Conservation (phyloP, 2,113 vertebrate genomes). For the Reinhardtius hippoglossoides region DNA sequence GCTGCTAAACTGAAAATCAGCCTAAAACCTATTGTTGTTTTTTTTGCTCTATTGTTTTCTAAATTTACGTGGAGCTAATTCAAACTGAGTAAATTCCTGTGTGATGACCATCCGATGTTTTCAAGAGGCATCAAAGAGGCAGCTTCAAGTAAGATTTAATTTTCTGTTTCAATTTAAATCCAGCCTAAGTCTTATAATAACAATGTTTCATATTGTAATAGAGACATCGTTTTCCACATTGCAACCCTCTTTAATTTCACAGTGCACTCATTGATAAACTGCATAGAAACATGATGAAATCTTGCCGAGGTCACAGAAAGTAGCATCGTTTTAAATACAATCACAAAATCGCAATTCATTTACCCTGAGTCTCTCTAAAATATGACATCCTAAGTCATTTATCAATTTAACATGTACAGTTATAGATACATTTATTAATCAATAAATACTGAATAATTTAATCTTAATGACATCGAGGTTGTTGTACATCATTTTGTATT, state of each 20-base stretch:
- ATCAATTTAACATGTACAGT: neutral
- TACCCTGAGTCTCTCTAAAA: neutral
- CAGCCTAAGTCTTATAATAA: neutral
- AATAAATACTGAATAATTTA: neutral
- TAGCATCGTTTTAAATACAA: conserved; percentile 17
- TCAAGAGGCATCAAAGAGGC: neutral
- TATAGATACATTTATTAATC: neutral
- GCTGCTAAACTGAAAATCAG: conserved; percentile 16
- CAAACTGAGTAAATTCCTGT: neutral
- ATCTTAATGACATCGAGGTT: neutral
- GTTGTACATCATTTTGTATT: neutral
- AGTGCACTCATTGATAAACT: conserved; percentile 10
- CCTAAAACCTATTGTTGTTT: conserved; percentile 9
- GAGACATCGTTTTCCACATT: conserved; percentile 3
- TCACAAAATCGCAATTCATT: neutral
- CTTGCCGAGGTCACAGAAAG: conserved; percentile 4
- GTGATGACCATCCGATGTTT: neutral
- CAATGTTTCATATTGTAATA: conserved; percentile 5
- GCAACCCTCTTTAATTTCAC: conserved; percentile 2
- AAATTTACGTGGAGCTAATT: no score
- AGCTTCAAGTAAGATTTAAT: neutral
- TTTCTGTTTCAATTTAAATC: conserved; percentile 18
- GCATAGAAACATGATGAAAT: conserved; percentile 26
- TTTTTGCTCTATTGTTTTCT: no score
- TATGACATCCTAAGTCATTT: neutral